These are phyloP conservation scores for Plagodis pulveraria DNA, from an alignment of 2,888 invertebrate genomes.

Conservation along the genomic window DNA sequence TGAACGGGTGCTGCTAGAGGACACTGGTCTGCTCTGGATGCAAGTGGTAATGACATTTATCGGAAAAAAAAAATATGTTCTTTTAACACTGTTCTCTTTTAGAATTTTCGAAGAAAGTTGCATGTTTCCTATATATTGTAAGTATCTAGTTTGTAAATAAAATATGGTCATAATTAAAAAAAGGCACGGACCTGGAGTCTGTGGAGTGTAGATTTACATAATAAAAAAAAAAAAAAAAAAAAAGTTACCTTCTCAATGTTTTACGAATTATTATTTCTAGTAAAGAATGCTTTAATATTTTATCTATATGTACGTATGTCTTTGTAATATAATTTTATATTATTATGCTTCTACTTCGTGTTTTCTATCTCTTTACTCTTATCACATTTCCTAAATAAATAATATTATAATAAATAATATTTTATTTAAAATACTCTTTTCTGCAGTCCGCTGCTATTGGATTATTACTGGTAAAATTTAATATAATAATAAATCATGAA, in stretches of 20 bases:
- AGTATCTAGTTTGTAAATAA: no score
- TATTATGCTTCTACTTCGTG: constrained; percentile 19
- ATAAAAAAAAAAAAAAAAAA: no score
- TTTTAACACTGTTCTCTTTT: no score
- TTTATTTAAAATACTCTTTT: constrained; percentile 72
- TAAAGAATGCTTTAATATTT: constrained; percentile 7
- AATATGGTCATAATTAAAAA: no score
- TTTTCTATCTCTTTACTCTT: constrained; percentile 29
- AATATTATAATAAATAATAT: constrained; percentile 59
- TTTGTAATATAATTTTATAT: constrained; percentile 10
- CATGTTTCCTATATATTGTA: no score
- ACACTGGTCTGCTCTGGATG: no score
- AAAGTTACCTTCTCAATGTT: not conserved
- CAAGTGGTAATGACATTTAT: no score
- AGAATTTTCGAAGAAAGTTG: no score
- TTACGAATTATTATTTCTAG: constrained; percentile 8
- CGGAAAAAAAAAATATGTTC: no score
- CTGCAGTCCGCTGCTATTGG: constrained; percentile 91
- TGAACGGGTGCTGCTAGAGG: no score
- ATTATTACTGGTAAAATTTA: constrained; percentile 88
- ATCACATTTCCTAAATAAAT: constrained; percentile 43
- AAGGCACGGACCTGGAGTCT: no score
- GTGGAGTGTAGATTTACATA: no score
- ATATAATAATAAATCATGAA: constrained; percentile 54
- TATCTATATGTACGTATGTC: not conserved